Base-by-base conservation (phyloP, 2,888 invertebrate genomes). In the Tortrix viridana region DNA sequence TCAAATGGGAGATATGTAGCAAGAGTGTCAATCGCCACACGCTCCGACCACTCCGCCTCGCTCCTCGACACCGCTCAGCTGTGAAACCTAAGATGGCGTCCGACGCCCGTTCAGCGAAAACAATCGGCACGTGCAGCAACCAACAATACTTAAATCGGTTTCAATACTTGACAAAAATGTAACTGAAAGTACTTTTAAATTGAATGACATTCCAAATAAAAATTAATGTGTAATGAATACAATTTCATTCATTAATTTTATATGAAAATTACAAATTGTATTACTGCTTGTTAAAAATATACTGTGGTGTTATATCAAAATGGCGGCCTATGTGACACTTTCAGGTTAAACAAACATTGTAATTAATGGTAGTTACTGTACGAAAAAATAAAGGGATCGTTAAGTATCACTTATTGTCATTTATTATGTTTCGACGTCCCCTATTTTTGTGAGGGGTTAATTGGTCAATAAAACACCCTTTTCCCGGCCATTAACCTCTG, bases 341-440 rank as follows among this genome's bases (percentile, higher is more conserved):
- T 37, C 32, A 46, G 59, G 52, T 52, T 52, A 59, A 59, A 46
- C 46, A 60, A 60, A 60, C 38, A 46, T 14, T 52, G 50, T 52
- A 59, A 59, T 60, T 46, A 60, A 60, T 46, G 59, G 18, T 52
- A 46, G 1, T 46, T 50, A 60, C 44, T 52, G 18, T 37, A 26
- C 20, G 3, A 32, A 19, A 55, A 55, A 20, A 46, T 19, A 37
- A 20, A 26, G 43, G 6, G 20, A 14, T 41, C 56, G 5, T 57
- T 48, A 19, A 38, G 38, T 37, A 50, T 14, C 20, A 19, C 19
- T 50, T 37, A 37, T 20, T 37, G 50, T 19, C 50, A 14, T 50
- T 50, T 37, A 18, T 50, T 37, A 37, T 5, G 12, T 12, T 32
- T 32, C 3, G 12, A 12, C 32, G 32, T 32, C 3, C 12, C 2